Base-by-base conservation (phyloP, 1,140 invertebrate genomes). In the Drosophila nikananu region DNA sequence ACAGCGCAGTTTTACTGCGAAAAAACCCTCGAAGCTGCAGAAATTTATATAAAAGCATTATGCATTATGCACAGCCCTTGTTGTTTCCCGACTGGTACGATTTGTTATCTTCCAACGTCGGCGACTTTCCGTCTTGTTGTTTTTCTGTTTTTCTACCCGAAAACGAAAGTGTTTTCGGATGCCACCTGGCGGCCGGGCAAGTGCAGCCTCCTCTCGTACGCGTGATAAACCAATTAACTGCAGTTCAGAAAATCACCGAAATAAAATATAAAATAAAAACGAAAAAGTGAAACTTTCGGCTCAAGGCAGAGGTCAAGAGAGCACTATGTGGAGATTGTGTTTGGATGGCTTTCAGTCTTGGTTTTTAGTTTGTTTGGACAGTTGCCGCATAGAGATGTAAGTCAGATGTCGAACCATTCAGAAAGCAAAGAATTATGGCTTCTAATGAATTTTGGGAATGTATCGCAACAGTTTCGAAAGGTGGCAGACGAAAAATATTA, bases 201-300 rank as follows among this genome's bases (percentile, higher is more conserved):
- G 80, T 87, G 84, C 83, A 87, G 63, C 57, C 62, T 81, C 61
- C 61, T 72, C 58, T 78, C 61, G 65, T 75, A 71, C 89, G 83
- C 83, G 83, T 89, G 83, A 87, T 87, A 87, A 87, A 89, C 83
- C 83, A 87, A 87, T 87, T 87, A 87, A 89, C 63, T 75, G 62
- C 59, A 81, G 42, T 60, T 27, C 42, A 62, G 39, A 64, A 54
- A 64, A 74, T 35, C 49, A 21, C 30, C 66, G 54, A 81, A 41
- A 64, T 78, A n/a, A 25, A 25, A 17, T 17, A 25, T 5, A 25
- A 83, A 68, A 25, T 49, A 42, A 60, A 48, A 48, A 46, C 44
- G n/a, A 42, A 63, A 86, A 84, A 87, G 83, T 89, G 83, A 86
- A 86, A 86, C 54, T 73, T 72, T 55, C 35, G 39, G 30, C 15